phyloP scores from a whole-genome alignment of 2,888 invertebrate species.

The Mactromeris polynyma region DNA sequence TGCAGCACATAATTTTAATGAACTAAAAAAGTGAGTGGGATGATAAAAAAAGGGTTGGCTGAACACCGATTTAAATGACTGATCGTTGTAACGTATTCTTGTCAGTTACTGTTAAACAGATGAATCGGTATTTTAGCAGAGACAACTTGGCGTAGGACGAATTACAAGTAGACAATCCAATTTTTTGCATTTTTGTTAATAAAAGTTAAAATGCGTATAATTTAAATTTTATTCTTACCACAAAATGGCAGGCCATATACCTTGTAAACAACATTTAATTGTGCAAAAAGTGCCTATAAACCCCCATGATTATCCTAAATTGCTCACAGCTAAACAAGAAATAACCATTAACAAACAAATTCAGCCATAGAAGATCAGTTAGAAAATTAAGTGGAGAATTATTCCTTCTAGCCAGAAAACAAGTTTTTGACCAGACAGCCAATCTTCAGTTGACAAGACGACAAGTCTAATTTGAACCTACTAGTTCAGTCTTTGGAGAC shows the following conservation, averaged over 20 bases:
- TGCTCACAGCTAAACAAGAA: neutral
- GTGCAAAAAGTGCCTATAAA: neutral
- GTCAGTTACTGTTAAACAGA: conserved; percentile 1
- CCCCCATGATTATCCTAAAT: neutral
- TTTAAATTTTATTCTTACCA: neutral
- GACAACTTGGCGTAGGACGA: neutral
- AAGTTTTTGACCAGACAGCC: neutral
- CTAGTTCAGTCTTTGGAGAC: neutral
- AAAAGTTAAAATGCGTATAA: neutral
- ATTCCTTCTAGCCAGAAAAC: neutral
- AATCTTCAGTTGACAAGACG: neutral
- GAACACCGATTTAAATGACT: neutral
- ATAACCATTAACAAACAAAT: neutral
- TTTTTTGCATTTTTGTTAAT: neutral
- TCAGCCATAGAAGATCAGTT: neutral
- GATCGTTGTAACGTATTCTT: neutral
- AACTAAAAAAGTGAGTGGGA: conserved; percentile 4
- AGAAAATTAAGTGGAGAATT: neutral
- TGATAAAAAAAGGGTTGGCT: neutral
- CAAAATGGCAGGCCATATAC: neutral
- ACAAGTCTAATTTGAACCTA: neutral
- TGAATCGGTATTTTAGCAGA: neutral
- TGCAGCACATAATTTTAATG: conserved; percentile 9
- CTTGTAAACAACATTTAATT: neutral
- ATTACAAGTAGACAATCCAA: neutral